Base-by-base conservation (phyloP, 1,140 invertebrate species). In the Diabrotica virgifera region DNA sequence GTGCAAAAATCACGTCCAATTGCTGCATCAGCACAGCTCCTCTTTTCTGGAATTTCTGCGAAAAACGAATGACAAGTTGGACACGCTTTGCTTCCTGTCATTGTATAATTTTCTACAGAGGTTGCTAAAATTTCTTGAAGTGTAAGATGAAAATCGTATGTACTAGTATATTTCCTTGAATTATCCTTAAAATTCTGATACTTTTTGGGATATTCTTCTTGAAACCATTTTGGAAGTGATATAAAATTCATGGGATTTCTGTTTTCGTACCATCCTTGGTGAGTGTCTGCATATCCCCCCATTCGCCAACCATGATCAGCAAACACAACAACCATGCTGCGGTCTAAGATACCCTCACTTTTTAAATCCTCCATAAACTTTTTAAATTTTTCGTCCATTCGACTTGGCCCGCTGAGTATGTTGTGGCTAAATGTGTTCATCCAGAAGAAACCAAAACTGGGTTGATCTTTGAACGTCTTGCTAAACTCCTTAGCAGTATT, bases 261-360 rank as follows among this genome's bases (percentile, higher is more conserved):
- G 76, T 95, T 92, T 76, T 96, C 94, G 55, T 93, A 85, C 82
- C 90, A 91, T 0, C 93, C 93, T 9, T 85, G 84, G 62, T 86
- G 84, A 0, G 88, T 90, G 38, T 85, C 74, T 57, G 91, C 79
- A 57, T 93, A 86, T 13, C 83, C 77, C 1, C 93, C 93, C 75
- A 87, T 94, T 10, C 93, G 77, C 70, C 92, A 86, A 2, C 94
- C 94, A 76, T 96, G 94, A 74, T 96, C 94, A 71, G 92, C 93
- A 63, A 93, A 80, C 36, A 95, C 88, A 0, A 96, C 74, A 63
- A 86, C 77, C 58, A 84, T 78, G 0, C 86, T 84, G 59, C 86
- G 86, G 46, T 88, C 83, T 60, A 86, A 68, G 0, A 83, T 70
- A 0, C 81, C 81, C 5, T 54, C 60, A 35, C 68, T 53, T 7